phyloP scores from a whole-genome alignment of 1,140 invertebrate species.

The Lepidurus arcticus region DNA sequence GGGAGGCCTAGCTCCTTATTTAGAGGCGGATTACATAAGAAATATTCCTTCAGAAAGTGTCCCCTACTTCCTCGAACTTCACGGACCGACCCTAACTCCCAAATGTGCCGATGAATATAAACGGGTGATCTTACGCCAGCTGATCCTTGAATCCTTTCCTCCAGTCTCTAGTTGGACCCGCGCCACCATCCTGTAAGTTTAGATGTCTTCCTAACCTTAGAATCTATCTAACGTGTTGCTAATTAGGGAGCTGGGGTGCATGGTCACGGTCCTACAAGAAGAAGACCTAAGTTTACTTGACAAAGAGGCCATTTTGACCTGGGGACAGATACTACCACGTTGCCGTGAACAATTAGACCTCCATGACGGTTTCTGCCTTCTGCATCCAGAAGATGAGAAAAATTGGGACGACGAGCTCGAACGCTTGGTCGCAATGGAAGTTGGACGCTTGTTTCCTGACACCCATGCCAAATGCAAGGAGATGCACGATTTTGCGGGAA shows the following conservation, averaged over 20 bases:
- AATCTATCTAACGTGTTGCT: background rate
- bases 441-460: background rate
- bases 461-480: background rate
- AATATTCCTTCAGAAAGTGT: background rate
- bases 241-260: background rate
- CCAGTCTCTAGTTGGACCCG: background rate
- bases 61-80: background rate
- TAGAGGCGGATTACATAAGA: background rate
- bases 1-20: background rate
- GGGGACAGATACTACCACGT: background rate
- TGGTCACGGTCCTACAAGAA: background rate
- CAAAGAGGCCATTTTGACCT: background rate
- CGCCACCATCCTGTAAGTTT: background rate
- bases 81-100: background rate
- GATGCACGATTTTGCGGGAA: background rate
- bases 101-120: background rate
- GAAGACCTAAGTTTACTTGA: background rate
- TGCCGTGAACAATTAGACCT: background rate
- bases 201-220: background rate
- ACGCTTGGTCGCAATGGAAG: background rate
- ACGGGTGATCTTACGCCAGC: background rate
- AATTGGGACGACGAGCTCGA: background rate
- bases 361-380: background rate
- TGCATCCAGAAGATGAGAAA: background rate
- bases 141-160: background rate